A percentile compares a stretch with the other conserved stretches of the same genome.
Evolutionary conservation across 2,797 vertebrate species (phyloP).

Genomic region (Ceyx erithaca): DNA sequence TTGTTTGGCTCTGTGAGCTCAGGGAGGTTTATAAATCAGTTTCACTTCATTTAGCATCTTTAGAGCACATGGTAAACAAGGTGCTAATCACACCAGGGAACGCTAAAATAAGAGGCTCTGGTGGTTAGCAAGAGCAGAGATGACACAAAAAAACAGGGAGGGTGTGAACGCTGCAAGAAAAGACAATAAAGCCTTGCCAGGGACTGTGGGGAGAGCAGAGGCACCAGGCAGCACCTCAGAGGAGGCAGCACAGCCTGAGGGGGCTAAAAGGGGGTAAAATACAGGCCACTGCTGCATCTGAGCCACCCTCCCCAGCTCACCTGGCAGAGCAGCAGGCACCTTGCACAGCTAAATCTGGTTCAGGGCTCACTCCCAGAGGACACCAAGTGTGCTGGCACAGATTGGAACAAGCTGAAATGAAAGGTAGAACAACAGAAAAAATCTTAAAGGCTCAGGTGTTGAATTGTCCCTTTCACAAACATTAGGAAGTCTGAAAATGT

Average conservation of each 20-base stretch:
- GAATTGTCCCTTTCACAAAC: background rate
- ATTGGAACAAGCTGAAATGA: background rate
- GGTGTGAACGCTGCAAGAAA: background rate
- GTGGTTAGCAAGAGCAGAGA: background rate
- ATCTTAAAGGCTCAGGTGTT: background rate
- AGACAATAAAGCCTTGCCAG: background rate
- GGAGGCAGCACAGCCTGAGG: background rate
- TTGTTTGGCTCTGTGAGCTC: background rate
- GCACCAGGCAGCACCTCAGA: background rate
- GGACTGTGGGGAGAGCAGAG: background rate
- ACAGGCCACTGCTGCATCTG: background rate
- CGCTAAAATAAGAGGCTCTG: background rate
- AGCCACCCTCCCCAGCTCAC: background rate
- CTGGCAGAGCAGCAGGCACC: background rate
- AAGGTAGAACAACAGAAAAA: background rate
- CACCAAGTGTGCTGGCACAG: background rate
- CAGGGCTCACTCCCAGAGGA: background rate
- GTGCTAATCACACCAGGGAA: background rate
- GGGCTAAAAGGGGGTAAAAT: background rate
- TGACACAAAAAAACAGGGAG: background rate
- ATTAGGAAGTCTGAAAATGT: background rate
- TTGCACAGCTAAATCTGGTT: background rate
- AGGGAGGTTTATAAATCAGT: constrained; percentile 11
- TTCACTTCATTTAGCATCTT: constrained; percentile 41
- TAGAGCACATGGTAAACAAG: constrained; percentile 3